A percentile compares a stretch with the other conserved stretches of the same genome.
These are phyloP conservation scores for Leptinotarsa haldemani DNA, from an alignment of 2,888 invertebrate genomes.

Conservation along the genomic window DNA sequence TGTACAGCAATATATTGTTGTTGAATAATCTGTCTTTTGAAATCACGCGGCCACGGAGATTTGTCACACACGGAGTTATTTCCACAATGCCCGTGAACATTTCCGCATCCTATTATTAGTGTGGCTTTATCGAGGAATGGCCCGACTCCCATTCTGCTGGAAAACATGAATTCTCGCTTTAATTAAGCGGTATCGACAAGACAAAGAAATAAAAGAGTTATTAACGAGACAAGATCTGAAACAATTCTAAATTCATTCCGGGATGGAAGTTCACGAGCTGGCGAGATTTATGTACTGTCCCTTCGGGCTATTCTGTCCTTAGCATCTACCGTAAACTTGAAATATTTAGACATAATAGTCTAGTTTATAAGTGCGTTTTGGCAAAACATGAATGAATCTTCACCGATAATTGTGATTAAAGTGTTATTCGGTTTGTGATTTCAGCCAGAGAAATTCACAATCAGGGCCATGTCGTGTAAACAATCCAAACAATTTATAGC, in stretches of 20 bases:
- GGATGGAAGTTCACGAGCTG: constrained; percentile 38
- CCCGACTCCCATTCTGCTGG: not conserved
- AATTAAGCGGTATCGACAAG: not conserved
- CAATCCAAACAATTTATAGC: too few relatives aligned
- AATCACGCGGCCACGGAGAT: not conserved
- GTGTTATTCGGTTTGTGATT: too few relatives aligned
- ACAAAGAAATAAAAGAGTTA: constrained; percentile 16
- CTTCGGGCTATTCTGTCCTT: constrained; percentile 32
- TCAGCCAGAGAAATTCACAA: too few relatives aligned
- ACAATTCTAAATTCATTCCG: constrained; percentile 12
- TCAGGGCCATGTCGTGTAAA: too few relatives aligned
- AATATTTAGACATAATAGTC: constrained; percentile 27
- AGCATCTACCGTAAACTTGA: constrained; percentile 34
- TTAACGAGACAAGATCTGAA: constrained; percentile 32
- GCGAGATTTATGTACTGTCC: constrained; percentile 34
- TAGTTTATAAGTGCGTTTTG: too few relatives aligned
- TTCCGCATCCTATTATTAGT: not conserved
- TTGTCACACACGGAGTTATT: not conserved
- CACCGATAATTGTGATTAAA: too few relatives aligned
- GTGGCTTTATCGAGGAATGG: not conserved
- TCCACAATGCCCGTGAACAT: not conserved
- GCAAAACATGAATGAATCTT: too few relatives aligned
- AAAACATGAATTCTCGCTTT: not conserved
- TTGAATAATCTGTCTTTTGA: too few relatives aligned
- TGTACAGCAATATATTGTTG: too few relatives aligned